phyloP scores from a whole-genome alignment of 2,113 vertebrate genomes.

The Nesoenas mayeri region DNA sequence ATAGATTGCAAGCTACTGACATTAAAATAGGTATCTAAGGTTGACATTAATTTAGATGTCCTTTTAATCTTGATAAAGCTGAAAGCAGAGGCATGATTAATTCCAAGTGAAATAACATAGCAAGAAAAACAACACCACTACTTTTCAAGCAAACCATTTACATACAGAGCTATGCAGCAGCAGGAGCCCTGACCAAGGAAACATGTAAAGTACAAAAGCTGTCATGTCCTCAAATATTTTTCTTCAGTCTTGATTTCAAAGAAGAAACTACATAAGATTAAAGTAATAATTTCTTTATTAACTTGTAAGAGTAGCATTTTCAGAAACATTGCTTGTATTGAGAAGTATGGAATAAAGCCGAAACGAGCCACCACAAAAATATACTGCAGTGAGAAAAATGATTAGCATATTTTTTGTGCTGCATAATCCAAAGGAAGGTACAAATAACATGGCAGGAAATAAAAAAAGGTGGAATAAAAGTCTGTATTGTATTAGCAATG shows the following conservation, averaged over 20 bases:
- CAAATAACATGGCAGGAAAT: neutral
- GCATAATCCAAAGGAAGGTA: conserved; percentile 6
- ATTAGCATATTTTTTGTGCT: conserved; percentile 17
- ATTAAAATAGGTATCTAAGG: neutral
- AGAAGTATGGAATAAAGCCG: neutral
- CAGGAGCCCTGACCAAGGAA: neutral
- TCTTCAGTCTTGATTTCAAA: conserved; percentile 13
- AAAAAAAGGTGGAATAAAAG: neutral
- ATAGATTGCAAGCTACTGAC: neutral
- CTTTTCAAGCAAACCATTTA: conserved; percentile 13
- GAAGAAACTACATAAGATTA: conserved; percentile 2
- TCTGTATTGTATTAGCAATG: neutral
- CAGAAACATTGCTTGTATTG: neutral
- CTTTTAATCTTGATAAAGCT: conserved; percentile 25
- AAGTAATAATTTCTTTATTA: conserved; percentile 31
- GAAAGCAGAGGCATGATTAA: conserved; percentile 7
- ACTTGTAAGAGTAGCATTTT: neutral
- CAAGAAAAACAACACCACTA: neutral
- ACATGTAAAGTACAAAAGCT: neutral
- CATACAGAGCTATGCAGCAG: neutral
- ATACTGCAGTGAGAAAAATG: conserved; percentile 16
- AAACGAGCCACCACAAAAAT: conserved; percentile 11
- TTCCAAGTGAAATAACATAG: conserved; percentile 10
- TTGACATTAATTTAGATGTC: conserved; percentile 15
- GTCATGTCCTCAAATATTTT: neutral